phyloP scores from a whole-genome alignment of 2,113 vertebrate species.

The Cettia cetti region DNA sequence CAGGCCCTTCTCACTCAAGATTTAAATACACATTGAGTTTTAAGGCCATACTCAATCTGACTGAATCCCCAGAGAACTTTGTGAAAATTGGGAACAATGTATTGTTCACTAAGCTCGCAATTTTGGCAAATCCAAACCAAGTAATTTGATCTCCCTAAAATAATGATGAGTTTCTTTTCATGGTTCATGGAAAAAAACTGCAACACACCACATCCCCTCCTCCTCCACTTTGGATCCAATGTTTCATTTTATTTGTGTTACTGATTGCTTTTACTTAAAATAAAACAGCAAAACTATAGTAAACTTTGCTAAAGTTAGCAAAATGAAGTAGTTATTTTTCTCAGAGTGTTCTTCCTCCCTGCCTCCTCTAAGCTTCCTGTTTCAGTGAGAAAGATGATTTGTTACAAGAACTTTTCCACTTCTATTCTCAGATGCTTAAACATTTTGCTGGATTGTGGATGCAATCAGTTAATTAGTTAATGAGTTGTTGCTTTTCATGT shows the following conservation, averaged over 20 bases:
- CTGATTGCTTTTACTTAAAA: not conserved
- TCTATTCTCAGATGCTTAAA: not conserved
- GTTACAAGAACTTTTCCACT: not conserved
- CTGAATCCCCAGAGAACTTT: not conserved
- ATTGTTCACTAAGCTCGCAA: not conserved
- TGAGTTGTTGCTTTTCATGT: not conserved
- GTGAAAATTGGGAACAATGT: not conserved
- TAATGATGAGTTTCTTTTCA: not conserved
- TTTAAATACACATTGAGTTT: not conserved
- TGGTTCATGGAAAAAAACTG: not conserved
- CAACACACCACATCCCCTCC: not conserved
- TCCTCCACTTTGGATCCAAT: not conserved
- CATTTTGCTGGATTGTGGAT: not conserved
- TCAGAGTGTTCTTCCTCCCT: not conserved
- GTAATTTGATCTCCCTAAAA: not conserved
- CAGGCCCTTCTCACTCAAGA: not conserved
- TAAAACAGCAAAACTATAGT: not conserved
- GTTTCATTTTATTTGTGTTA: not conserved
- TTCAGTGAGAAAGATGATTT: not conserved
- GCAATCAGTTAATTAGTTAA: not conserved
- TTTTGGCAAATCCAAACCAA: not conserved
- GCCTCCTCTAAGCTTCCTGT: not conserved
- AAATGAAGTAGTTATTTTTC: not conserved
- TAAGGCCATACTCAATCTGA: not conserved
- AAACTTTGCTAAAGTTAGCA: not conserved